These are phyloP conservation scores for Cryptocephalus moraei DNA, from an alignment of 2,888 invertebrate genomes.

Conservation along the genomic window DNA sequence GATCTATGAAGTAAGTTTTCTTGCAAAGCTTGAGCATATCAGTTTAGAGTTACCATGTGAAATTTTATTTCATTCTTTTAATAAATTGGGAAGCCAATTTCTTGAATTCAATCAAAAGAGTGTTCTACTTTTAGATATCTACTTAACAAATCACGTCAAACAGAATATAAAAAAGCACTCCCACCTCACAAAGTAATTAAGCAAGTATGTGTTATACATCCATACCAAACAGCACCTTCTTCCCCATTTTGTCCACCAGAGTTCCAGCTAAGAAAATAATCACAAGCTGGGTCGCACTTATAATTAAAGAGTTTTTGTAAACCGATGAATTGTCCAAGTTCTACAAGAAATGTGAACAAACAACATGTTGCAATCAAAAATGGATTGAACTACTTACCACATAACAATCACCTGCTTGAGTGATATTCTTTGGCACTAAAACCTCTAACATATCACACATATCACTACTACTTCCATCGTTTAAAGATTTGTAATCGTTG, in stretches of 20 bases:
- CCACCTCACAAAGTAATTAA: too few relatives aligned
- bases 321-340: neutral
- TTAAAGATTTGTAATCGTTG: neutral
- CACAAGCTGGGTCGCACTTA: neutral
- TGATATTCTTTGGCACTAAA: neutral
- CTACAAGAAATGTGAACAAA: neutral
- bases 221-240: neutral
- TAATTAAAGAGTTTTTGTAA: neutral
- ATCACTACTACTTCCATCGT: neutral
- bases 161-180: too few relatives aligned
- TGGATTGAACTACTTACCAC: neutral
- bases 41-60: too few relatives aligned
- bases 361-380: neutral
- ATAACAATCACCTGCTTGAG: neutral
- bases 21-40: too few relatives aligned
- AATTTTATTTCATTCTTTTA: too few relatives aligned
- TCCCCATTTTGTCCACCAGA: neutral
- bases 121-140: too few relatives aligned
- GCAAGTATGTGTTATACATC: too few relatives aligned
- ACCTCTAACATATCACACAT: neutral
- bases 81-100: too few relatives aligned
- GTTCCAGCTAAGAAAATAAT: neutral
- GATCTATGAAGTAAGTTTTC: too few relatives aligned
- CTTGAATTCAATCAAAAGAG: too few relatives aligned
- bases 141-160: too few relatives aligned